These are phyloP conservation scores for Pycnonotus jocosus DNA, from an alignment of 2,113 vertebrate genomes.

Conservation along the genomic window DNA sequence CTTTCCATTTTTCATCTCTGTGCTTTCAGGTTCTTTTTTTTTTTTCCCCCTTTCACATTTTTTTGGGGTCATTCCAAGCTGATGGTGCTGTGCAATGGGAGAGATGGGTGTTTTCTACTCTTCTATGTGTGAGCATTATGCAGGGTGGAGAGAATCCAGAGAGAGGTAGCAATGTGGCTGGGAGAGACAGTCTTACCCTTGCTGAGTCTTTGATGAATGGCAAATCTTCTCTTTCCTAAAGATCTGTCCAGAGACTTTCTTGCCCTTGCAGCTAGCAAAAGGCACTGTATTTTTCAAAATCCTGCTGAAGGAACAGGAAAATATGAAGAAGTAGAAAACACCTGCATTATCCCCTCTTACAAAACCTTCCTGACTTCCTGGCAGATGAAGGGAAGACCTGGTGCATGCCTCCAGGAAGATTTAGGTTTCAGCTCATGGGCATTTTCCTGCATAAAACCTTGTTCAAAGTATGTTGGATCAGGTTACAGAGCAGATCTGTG, in stretches of 20 bases:
- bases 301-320: background rate
- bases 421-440: background rate
- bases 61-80: background rate
- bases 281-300: background rate
- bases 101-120: background rate
- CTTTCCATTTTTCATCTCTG: background rate
- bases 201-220: background rate
- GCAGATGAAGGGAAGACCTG: background rate
- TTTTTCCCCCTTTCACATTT: background rate
- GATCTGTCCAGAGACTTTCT: background rate
- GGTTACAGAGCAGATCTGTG: background rate
- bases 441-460: background rate
- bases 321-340: background rate
- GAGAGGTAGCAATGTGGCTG: background rate
- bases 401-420: background rate
- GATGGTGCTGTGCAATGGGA: accelerated
- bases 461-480: background rate
- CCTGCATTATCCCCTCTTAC: background rate
- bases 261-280: background rate
- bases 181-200: background rate
- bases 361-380: background rate
- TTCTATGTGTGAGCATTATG: background rate
- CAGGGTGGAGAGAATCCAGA: background rate
- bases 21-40: background rate
- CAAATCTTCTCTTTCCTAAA: background rate